Base-by-base conservation (phyloP, 2,888 invertebrate genomes). In the Abscondita cerata region DNA sequence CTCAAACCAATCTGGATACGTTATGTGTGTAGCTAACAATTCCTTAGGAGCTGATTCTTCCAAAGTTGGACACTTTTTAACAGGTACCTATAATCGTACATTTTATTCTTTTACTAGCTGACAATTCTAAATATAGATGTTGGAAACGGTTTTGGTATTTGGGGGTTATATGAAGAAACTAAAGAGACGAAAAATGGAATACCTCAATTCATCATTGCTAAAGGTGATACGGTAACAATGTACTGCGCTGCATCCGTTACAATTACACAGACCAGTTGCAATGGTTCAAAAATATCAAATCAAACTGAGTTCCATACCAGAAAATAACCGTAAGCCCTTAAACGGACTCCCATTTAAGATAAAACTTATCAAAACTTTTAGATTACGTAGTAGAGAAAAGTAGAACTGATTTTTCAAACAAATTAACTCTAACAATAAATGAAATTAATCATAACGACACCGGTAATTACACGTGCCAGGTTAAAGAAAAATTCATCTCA, bases 241-340 rank as follows among this genome's bases (percentile, higher is more conserved):
- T 82, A 78, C 3, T 90, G 90, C 74, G 85, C 83, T 1, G 86
- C 85, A 0, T 82, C 87, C 79, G 82, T 13, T 82, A 83, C 65
- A 82, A 84, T 62, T 86, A 82, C 66, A 80, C 83, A 0, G 74
- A 80, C 1, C 70, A 81, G 9, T 73, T 88, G 1, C 68, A 75
- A 12, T 89, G 89, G 89, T 78, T 73, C 36, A 69, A 55, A 15
- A 59, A 53, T 12, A 34, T 51, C 40, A 18, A 25, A 3, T 12
- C 1, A 12, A 44, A 4, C 11, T 53, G 1, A 15, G 34, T 15
- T 15, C 19, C 15, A 2, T 62, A 16, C 18, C 46, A 54, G 18
- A 51, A 9, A 15, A 53, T 38, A 19, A 53, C 15, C 38, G 64
- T 64, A 62, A 54, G 64, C 34, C 13, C 25, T 6, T 12, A 5